phyloP scores from a whole-genome alignment of 2,888 invertebrate species.

The Rutpela maculata region DNA sequence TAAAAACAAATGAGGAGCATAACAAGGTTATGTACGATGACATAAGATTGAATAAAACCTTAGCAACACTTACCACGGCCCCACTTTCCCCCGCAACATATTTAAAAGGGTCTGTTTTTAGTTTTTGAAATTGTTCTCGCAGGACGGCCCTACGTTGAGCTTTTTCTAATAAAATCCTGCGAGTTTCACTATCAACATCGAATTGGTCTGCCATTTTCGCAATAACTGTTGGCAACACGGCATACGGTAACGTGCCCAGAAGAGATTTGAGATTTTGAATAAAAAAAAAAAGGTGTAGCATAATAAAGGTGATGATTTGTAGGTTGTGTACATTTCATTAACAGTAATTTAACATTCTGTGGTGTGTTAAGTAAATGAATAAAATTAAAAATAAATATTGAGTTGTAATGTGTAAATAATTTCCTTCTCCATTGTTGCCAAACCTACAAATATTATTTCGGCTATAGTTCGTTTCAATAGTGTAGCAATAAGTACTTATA shows the following conservation, averaged over 20 bases:
- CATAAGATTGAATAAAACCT: conserved; percentile 35
- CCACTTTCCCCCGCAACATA: conserved; percentile 82
- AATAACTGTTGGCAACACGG: background rate
- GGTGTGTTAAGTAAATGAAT: no score
- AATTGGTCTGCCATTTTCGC: conserved; percentile 73
- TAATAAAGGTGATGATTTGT: no score
- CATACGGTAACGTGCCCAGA: background rate
- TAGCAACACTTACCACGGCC: conserved; percentile 79
- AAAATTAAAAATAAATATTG: no score
- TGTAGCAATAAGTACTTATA: no score
- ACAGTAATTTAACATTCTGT: no score
- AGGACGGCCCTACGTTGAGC: conserved; percentile 78
- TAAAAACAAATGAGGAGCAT: background rate
- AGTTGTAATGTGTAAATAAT: no score
- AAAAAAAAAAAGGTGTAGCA: no score
- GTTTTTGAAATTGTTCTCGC: conserved; percentile 84
- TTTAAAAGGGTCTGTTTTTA: conserved; percentile 82
- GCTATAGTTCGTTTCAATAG: no score
- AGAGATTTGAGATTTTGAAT: no score
- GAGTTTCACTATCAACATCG: conserved; percentile 76
- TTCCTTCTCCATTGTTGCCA: no score
- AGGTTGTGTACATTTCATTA: no score
- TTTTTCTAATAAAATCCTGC: conserved; percentile 78
- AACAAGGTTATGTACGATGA: conserved; percentile 42
- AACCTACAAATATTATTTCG: no score